These are phyloP conservation scores for Iguana delicatissima DNA, from an alignment of 2,797 vertebrate species.

Conservation along the genomic window DNA sequence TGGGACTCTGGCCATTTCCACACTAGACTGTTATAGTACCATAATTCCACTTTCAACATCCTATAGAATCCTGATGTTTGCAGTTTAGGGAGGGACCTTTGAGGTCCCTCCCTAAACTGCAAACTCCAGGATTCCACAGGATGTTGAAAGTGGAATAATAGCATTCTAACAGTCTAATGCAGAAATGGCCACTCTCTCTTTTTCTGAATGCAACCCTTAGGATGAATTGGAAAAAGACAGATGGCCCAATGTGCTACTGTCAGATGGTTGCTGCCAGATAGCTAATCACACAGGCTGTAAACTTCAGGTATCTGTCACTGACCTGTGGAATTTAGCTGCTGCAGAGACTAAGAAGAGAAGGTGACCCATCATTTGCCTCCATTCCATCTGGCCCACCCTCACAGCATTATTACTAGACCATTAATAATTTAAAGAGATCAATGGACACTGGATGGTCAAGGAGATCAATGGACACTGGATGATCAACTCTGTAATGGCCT, in stretches of 20 bases:
- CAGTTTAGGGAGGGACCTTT: no score
- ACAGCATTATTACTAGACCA: slow-evolving; percentile 2
- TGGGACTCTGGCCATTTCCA: background rate
- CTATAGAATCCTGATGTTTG: no score
- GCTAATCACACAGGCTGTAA: slow-evolving; percentile 4
- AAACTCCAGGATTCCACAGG: no score
- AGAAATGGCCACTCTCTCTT: background rate
- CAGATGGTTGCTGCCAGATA: background rate
- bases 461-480: slow-evolving; percentile 38
- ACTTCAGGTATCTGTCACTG: slow-evolving; percentile 14
- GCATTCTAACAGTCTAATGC: no score
- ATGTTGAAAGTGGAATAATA: no score
- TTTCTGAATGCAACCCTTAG: background rate
- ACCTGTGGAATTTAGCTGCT: slow-evolving; percentile 7
- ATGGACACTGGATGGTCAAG: slow-evolving; percentile 11
- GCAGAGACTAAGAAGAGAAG: slow-evolving; percentile 3
- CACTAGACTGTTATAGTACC: no score
- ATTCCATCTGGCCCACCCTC: slow-evolving; percentile 30
- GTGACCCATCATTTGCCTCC: background rate
- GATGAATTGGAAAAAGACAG: background rate
- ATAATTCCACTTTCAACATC: no score
- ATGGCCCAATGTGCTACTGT: background rate
- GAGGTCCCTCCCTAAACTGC: no score
- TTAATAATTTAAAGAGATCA: slow-evolving; percentile 33
- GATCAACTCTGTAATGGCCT: slow-evolving; percentile 61